Conservation (phyloP, 2,113 vertebrate genomes). For the Rhynchomys soricoides region DNA sequence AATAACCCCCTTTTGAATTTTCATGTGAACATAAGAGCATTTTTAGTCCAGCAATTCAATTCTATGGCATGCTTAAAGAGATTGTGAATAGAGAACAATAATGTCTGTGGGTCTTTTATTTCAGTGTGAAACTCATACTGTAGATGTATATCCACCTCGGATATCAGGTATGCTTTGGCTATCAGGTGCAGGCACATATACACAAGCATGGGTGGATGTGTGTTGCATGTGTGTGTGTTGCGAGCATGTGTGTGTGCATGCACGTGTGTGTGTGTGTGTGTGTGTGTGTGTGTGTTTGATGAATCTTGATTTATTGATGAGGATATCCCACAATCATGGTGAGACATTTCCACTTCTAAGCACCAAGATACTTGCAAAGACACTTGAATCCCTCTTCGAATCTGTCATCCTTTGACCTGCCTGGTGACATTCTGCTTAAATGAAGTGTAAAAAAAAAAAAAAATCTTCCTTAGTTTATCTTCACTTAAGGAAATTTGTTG, state of each 20-base stretch:
- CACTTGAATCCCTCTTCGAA: background rate
- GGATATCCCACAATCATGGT: accelerated
- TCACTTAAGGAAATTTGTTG: background rate
- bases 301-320: background rate
- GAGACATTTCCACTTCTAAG: accelerated
- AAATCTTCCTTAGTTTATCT: background rate
- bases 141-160: accelerated
- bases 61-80: background rate
- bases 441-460: background rate
- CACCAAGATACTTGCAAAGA: background rate
- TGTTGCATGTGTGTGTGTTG: background rate
- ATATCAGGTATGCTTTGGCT: background rate
- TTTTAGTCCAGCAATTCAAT: background rate
- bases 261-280: background rate
- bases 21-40: background rate
- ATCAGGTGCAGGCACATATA: background rate
- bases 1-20: background rate
- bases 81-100: background rate
- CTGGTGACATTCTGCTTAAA: accelerated
- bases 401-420: background rate
- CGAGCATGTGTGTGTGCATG: too few relatives aligned
- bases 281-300: too few relatives aligned
- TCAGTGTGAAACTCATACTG: accelerated
- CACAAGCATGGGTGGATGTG: too few relatives aligned
- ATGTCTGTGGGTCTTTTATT: accelerated